Conservation (phyloP, 2,888 invertebrate genomes). For the Furcula furcula region DNA sequence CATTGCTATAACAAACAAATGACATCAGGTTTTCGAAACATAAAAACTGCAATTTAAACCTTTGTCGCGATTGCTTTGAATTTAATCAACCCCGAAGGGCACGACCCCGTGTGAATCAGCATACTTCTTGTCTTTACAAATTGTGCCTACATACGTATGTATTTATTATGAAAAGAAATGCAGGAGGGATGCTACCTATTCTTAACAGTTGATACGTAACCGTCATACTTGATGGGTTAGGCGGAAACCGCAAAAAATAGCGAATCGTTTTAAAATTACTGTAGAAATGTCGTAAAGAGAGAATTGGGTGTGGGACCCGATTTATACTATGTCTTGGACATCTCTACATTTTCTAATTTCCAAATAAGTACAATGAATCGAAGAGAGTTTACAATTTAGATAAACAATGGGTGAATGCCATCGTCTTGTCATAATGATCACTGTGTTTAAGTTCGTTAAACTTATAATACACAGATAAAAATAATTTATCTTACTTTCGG, state of each 20-base stretch:
- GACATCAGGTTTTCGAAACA: not conserved
- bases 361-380: slow-evolving; percentile 10
- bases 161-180: slow-evolving; percentile 35
- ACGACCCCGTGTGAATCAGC: slow-evolving; percentile 53
- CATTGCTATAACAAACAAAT: slow-evolving; percentile 84
- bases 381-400: slow-evolving; percentile 23
- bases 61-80: slow-evolving; percentile 24
- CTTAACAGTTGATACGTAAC: slow-evolving; percentile 68
- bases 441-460: slow-evolving; percentile 28
- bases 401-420: slow-evolving; percentile 35
- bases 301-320: slow-evolving; percentile 33
- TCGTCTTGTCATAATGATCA: slow-evolving; percentile 12
- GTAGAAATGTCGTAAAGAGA: slow-evolving; percentile 43
- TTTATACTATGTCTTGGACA: slow-evolving; percentile 6
- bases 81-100: slow-evolving; percentile 39
- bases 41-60: slow-evolving; percentile 13
- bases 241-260: slow-evolving; percentile 80
- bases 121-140: slow-evolving; percentile 33
- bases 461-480: slow-evolving; percentile 19
- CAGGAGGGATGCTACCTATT: slow-evolving; percentile 54
- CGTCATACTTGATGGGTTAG: slow-evolving; percentile 72
- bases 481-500: slow-evolving; percentile 16
- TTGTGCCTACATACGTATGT: slow-evolving; percentile 21
- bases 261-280: slow-evolving; percentile 64
- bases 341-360: slow-evolving; percentile 24